Conservation (phyloP, 2,113 vertebrate genomes). For the Thamnaconus septentrionalis region DNA sequence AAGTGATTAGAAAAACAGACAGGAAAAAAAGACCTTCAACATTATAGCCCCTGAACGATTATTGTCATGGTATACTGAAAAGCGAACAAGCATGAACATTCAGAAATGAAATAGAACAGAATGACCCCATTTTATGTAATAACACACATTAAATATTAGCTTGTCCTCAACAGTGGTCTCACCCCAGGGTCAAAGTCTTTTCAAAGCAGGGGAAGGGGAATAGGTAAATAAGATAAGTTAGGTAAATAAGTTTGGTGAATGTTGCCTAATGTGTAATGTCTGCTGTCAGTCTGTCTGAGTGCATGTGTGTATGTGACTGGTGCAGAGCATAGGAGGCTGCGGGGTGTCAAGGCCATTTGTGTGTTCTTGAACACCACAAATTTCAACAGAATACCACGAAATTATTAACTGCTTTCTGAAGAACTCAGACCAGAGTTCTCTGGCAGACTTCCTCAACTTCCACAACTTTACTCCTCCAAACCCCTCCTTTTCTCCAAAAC, state of each 20-base stretch:
- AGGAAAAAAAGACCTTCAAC: too few species aligned
- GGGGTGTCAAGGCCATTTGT: slow-evolving; percentile 27
- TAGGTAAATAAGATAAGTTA: too few species aligned
- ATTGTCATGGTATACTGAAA: too few species aligned
- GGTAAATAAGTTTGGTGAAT: neutral
- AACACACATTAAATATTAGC: slow-evolving; percentile 34
- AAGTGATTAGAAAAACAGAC: neutral
- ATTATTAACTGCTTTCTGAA: slow-evolving; percentile 8
- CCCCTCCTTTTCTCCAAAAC: slow-evolving; percentile 50
- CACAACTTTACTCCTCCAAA: slow-evolving; percentile 20
- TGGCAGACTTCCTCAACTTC: slow-evolving; percentile 36
- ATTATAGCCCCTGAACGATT: too few species aligned
- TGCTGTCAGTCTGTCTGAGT: neutral
- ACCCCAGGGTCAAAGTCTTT: slow-evolving; percentile 42
- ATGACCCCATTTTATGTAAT: too few species aligned
- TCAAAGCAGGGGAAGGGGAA: slow-evolving; percentile 11
- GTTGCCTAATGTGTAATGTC: neutral
- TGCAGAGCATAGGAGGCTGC: slow-evolving; percentile 9
- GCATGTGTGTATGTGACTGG: slow-evolving; percentile 8
- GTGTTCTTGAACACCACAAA: slow-evolving; percentile 28
- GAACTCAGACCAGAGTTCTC: slow-evolving; percentile 50
- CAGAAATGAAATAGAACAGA: too few species aligned
- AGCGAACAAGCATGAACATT: too few species aligned
- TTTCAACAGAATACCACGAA: slow-evolving; percentile 46
- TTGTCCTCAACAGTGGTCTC: slow-evolving; percentile 1